Evolutionary conservation across 2,888 invertebrate species (phyloP).

Genomic region (Folsomia candida): DNA sequence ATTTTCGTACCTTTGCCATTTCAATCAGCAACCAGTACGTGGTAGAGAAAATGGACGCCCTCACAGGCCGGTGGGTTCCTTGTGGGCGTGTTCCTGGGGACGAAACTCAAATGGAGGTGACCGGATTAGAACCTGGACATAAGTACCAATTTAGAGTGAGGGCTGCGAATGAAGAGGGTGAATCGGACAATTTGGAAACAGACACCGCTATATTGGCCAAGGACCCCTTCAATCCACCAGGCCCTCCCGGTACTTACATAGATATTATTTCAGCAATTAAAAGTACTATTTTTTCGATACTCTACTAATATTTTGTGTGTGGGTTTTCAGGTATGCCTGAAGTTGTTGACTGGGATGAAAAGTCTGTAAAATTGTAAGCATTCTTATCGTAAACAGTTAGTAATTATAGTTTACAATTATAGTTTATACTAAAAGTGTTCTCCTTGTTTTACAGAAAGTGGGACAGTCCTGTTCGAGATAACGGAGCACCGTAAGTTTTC

Average conservation of each 20-base stretch:
- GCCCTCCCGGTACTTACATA: conserved; percentile 88
- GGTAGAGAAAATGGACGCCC: conserved; percentile 66
- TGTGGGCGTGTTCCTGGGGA: conserved; percentile 75
- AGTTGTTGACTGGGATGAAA: conserved; percentile 90
- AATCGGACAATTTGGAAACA: conserved; percentile 92
- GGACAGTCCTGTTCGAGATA: no score
- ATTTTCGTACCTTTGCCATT: no score
- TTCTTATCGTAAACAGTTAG: no score
- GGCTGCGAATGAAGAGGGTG: conserved; percentile 91
- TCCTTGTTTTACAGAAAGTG: no score
- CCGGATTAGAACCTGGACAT: conserved; percentile 82
- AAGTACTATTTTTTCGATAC: no score
- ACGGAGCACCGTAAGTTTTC: no score
- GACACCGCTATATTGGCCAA: conserved; percentile 88
- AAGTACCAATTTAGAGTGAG: conserved; percentile 91
- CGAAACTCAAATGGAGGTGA: conserved; percentile 81
- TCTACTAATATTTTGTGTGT: no score
- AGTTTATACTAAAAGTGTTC: no score
- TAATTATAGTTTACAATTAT: no score
- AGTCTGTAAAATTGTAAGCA: conserved; percentile 93
- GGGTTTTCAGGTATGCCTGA: no score
- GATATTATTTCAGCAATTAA: no score
- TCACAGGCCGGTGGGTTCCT: conserved; percentile 61
- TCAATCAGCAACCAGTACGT: conserved; percentile 89
- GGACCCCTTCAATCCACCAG: conserved; percentile 89